Evolutionary conservation across 2,113 vertebrate species (phyloP), one percentile per base, ranked within the genome.

Genomic region (Hemibagrus wyckioides): DNA sequence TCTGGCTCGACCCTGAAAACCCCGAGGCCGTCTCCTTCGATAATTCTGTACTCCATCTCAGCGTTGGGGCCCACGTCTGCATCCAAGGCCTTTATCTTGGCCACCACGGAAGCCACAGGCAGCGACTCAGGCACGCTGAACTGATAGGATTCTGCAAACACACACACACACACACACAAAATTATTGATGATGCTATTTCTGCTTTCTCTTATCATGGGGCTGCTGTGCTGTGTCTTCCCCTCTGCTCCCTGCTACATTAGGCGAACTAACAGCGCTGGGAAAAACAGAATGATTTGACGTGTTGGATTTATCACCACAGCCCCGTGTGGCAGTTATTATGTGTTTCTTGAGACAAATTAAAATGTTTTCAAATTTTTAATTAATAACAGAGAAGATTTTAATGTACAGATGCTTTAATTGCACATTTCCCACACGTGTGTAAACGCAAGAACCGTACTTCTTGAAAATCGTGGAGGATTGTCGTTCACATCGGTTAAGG

Each of bases 41-140:
- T 94, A 90, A 97, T 96, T 88, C 95, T 96, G 90, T 97, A 97
- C 63, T 97, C 96, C 97, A 97, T 97, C 92, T 97, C 97, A 61
- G 96, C 96, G 81, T 97, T 97, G 36, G 92, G 80, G 73, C 97
- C 97, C 63, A 96, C 93, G 82, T 97, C 97, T 54, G 96, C 95
- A 92, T 97, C 97, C 0, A 94, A 94, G 86, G 97, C 97, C 93
- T 97, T 97, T 93, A 97, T 96, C 93, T 95, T 95, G 80, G 96
- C 96, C 56, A 97, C 96, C 44, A 95, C 94, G 4, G 96, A 96
- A 59, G 95, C 92, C 83, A 96, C 89, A 0, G 96, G 96, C 86
- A 97, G 91, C 36, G 97, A 97, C 57, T 97, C 97, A 1, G 96
- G 96, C 57, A 97, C 96, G 2, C 95, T 95, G 89, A 97, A 97